Conservation (phyloP, 2,888 invertebrate genomes). For the Trachelus stipa region DNA sequence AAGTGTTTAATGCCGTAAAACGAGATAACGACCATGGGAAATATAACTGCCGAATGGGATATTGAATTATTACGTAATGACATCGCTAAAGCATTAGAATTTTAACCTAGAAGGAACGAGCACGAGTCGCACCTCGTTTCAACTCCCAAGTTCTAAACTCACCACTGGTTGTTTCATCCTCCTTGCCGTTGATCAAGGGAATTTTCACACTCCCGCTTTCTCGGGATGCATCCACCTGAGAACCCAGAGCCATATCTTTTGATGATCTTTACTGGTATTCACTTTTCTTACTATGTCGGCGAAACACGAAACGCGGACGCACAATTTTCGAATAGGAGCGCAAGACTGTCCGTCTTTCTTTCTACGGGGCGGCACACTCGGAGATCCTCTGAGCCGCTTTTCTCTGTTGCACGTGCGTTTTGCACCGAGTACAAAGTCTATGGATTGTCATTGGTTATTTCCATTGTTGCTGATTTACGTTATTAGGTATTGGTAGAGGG, state of each 20-base stretch:
- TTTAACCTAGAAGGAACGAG: conserved; percentile 26
- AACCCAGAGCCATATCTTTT: conserved; percentile 62
- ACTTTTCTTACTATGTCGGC: neutral
- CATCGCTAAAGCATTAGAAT: neutral
- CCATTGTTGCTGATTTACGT: neutral
- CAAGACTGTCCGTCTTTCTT: conserved; percentile 29
- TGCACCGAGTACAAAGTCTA: conserved; percentile 50
- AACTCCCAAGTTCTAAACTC: conserved; percentile 23
- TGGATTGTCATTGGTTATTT: conserved; percentile 26
- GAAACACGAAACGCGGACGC: conserved; percentile 25
- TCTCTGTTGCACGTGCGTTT: conserved; percentile 52
- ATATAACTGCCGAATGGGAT: neutral
- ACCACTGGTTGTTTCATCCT: conserved; percentile 39
- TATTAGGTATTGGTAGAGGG: neutral
- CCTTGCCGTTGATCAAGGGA: conserved; percentile 54
- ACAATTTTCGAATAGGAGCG: conserved; percentile 27
- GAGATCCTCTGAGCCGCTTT: conserved; percentile 34
- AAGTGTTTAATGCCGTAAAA: conserved; percentile 9
- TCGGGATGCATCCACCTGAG: conserved; percentile 61
- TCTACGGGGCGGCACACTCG: conserved; percentile 39
- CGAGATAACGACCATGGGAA: neutral
- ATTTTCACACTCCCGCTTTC: conserved; percentile 59
- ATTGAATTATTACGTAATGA: conserved; percentile 37
- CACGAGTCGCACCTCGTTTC: neutral
- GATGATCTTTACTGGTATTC: conserved; percentile 12